A percentile compares a stretch with the other conserved stretches of the same genome.
phyloP scores from a whole-genome alignment of 1,140 invertebrate species.

The Aporrectodea caliginosa region DNA sequence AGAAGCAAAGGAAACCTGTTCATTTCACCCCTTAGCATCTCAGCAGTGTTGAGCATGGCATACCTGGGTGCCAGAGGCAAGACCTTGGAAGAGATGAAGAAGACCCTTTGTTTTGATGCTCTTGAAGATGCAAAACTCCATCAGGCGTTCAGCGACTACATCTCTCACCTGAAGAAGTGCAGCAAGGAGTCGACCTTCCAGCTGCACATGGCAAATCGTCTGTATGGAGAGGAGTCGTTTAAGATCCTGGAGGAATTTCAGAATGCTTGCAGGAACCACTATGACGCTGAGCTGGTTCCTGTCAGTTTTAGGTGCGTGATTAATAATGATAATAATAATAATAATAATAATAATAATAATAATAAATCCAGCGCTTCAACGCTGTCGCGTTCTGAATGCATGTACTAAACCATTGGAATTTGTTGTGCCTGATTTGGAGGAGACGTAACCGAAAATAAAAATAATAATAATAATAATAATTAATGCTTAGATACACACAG shows the following conservation, averaged over 20 bases:
- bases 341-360: no score
- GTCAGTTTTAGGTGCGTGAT: background rate
- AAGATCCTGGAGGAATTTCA: background rate
- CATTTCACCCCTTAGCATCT: background rate
- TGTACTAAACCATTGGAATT: no score
- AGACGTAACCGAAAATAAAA: no score
- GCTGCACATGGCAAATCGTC: background rate
- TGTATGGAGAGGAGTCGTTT: background rate
- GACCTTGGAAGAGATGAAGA: background rate
- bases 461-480: no score
- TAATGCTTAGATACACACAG: no score
- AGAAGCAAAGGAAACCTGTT: background rate
- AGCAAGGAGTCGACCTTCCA: background rate
- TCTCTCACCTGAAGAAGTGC: background rate
- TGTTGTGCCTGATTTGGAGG: no score
- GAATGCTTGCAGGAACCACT: background rate
- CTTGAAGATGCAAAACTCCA: background rate
- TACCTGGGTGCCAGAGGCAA: background rate
- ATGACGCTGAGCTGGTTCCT: background rate
- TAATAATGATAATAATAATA: no score
- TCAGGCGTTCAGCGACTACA: background rate
- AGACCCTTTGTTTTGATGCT: background rate
- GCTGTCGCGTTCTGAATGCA: no score
- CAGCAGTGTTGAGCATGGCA: background rate
- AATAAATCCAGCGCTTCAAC: no score